A percentile compares a stretch with the other conserved stretches of the same genome.
These are phyloP conservation scores for Bombus vancouverensis DNA, from an alignment of 1,140 invertebrate genomes.

Conservation along the genomic window DNA sequence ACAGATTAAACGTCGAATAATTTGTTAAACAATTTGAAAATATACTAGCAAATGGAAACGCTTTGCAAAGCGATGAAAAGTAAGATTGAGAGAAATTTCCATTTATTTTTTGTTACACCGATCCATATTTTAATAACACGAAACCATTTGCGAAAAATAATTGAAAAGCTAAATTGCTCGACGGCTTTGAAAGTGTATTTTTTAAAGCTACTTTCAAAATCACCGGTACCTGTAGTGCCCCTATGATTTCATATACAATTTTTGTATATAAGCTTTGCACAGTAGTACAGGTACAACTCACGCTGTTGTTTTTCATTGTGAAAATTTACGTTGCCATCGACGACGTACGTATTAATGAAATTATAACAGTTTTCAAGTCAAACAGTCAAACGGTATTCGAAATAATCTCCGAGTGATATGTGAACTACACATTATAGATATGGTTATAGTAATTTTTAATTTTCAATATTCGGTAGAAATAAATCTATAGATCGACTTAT, in stretches of 20 bases:
- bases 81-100: background rate
- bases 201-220: background rate
- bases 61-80: background rate
- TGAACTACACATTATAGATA: too few relatives aligned
- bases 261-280: background rate
- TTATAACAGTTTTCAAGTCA: too few relatives aligned
- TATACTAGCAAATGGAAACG: background rate
- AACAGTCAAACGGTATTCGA: too few relatives aligned
- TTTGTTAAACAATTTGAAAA: background rate
- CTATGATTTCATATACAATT: background rate
- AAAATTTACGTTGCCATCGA: too few relatives aligned
- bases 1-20: background rate
- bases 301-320: too few relatives aligned
- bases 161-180: background rate
- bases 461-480: background rate
- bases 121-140: background rate
- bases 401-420: too few relatives aligned
- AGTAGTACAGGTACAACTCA: background rate
- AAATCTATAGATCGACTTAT: background rate
- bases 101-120: background rate
- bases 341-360: too few relatives aligned
- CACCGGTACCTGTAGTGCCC: too few relatives aligned
- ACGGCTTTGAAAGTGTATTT: background rate
- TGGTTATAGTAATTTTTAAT: background rate
- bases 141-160: conserved; percentile 2